These are phyloP conservation scores for Contarinia nasturtii DNA, from an alignment of 1,140 invertebrate genomes.

Conservation along the genomic window DNA sequence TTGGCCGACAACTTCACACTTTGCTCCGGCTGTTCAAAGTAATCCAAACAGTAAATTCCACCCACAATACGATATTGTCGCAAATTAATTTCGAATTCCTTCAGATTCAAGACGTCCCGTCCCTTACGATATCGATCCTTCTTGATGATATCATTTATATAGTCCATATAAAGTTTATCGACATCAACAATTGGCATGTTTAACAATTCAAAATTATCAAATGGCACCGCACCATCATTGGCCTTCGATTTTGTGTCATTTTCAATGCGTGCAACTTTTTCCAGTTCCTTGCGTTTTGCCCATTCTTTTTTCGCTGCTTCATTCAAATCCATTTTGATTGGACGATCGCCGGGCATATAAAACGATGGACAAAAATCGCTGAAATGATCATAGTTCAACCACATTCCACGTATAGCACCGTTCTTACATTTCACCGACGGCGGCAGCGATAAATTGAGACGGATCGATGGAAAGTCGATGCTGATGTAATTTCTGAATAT, in stretches of 20 bases:
- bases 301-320: slow-evolving; percentile 20
- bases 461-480: slow-evolving; percentile 33
- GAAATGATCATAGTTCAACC: slow-evolving; percentile 39
- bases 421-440: slow-evolving; percentile 28
- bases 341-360: slow-evolving; percentile 12
- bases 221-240: not conserved
- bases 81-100: slow-evolving; percentile 39
- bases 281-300: slow-evolving; percentile 21
- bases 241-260: slow-evolving; percentile 6
- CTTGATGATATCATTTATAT: slow-evolving; percentile 22
- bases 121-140: slow-evolving; percentile 17
- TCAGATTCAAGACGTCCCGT: slow-evolving; percentile 14
- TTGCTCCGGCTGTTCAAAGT: slow-evolving; percentile 44
- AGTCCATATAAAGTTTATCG: slow-evolving; percentile 20
- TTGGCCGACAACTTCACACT: slow-evolving; percentile 22
- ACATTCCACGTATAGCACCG: slow-evolving; percentile 34
- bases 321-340: slow-evolving; percentile 13
- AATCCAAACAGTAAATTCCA: slow-evolving; percentile 40
- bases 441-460: slow-evolving; percentile 34
- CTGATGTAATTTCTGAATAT: slow-evolving; percentile 20
- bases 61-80: slow-evolving; percentile 42
- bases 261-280: slow-evolving; percentile 13
- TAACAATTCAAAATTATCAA: not conserved
- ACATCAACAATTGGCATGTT: slow-evolving; percentile 14
- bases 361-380: slow-evolving; percentile 28